phyloP scores from a whole-genome alignment of 2,888 invertebrate species.

The Pterobdella sp. region DNA sequence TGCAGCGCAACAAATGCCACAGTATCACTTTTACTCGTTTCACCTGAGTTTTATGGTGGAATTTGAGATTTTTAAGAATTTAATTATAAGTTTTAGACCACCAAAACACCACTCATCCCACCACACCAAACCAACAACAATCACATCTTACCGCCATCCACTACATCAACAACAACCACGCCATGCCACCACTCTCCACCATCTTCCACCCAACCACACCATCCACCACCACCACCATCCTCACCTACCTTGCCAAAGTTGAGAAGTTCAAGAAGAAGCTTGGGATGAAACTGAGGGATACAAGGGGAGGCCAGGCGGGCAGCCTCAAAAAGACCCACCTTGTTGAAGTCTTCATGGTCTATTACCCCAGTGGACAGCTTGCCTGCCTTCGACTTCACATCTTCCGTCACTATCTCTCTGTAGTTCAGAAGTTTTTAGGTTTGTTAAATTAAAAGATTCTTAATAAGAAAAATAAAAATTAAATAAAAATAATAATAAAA shows the following conservation, averaged over 20 bases:
- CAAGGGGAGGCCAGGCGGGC: constrained; percentile 93
- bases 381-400: neutral
- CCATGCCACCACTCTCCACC: no score
- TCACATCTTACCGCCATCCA: neutral
- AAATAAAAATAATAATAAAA: no score
- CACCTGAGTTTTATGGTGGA: no score
- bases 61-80: no score
- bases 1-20: constrained; percentile 80
- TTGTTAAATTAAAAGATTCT: no score
- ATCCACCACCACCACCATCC: neutral
- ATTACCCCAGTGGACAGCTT: constrained; percentile 32
- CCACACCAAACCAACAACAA: neutral
- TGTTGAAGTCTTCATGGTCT: constrained; percentile 33
- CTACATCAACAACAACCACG: neutral
- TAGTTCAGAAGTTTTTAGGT: neutral
- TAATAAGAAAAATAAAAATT: no score
- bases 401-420: neutral
- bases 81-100: no score
- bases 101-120: no score
- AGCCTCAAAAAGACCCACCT: constrained; percentile 73
- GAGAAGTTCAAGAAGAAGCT: constrained; percentile 91
- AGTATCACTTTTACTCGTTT: constrained; percentile 96
- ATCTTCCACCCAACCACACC: neutral
- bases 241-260: constrained; percentile 79
- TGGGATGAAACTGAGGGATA: constrained; percentile 96